Evolutionary conservation across 2,888 invertebrate genomes (phyloP), one percentile per base, ranked within the genome.

Genomic region (Gortyna flavago): DNA sequence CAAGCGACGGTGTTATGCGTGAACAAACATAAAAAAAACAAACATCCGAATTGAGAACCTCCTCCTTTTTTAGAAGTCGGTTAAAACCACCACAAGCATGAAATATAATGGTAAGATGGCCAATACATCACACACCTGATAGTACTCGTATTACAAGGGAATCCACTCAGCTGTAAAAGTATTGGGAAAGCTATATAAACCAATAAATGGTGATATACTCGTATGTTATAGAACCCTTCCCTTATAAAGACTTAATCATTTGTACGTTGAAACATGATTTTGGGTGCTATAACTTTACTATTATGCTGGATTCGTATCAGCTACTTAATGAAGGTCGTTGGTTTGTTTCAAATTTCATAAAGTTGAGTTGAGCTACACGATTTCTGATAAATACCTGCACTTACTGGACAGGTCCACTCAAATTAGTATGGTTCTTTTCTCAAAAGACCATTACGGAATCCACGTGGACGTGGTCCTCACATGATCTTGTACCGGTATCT

Each of bases 131-230:
- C 67, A 70, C 59, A 79, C 79, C 73, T 79, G 73, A 59, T n/a
- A n/a, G n/a, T n/a, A n/a, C n/a, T n/a, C n/a, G n/a, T 78, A 73
- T 73, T 73, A 32, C 62, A 32, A 29, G 35, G 64, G 25, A 59
- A 64, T 25, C 25, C 51, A 74, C 62, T 73, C 70, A 25, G 2
- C n/a, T 59, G 59, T 44, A 67, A 64, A 84, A 71, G 38, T 74
- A 82, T 79, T 67, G 54, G 51, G 7, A 84, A 73, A 79, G 29
- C 62, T 70, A 84, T 74, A 79, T n/a, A 73, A 70, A 79, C 51
- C 70, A 73, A 84, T 82, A 84, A 73, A 79, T 59, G n/a, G 8
- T n/a, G n/a, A 61, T 71, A 32, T 9, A n/a, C n/a, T n/a, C n/a
- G n/a, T n/a, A 57, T 16, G 54, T 0, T 25, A 48, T 0, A 59